Evolutionary conservation across 2,888 invertebrate species (phyloP), one percentile per base, ranked within the genome.

Genomic region (Nasonia oneida): DNA sequence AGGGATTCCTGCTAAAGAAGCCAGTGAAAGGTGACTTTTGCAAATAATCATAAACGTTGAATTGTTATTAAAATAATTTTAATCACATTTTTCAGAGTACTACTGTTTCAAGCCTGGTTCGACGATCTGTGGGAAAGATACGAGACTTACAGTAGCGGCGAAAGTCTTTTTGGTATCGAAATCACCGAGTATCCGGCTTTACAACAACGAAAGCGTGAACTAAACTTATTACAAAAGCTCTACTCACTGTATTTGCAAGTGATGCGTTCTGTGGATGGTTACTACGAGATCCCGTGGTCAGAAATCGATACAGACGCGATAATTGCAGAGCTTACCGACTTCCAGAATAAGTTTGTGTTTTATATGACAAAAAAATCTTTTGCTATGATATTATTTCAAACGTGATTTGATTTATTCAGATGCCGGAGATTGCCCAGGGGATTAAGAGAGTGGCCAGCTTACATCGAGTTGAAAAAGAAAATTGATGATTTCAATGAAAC

Each of bases 401-500:
- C 64, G 42, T 2, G 5, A 10, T 12, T 37, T 57, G 37, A 33
- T 39, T 67, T 64, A 83, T 75, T 39, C 88, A 96, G 98, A 91
- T 98, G 97, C 91, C 96, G 97, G 37, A 96, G 96, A 91, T 94
- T 98, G 78, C 98, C 98, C 0, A 97, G 95, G 92, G 97, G 95
- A 0, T 96, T 98, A 96, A 97, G 97, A 91, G 96, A 97, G 81
- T 98, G 98, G 98, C 97, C 97, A 0, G 98, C 98, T 0, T 98
- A 94, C 91, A 95, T 97, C 81, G 98, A 97, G 89, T 93, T 98
- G 85, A 98, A 97, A 91, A 96, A 96, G 88, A 98, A 97, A 94
- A 98, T 98, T 87, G 98, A 98, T 89, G 98, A 98, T 91, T 98
- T 98, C 92, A 98, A 97, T 91, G 96, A 98, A 92, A 97, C 96